Evolutionary conservation across 2,113 vertebrate species (phyloP), one percentile per base, ranked within the genome.

Genomic region (Myrmophylax atrothorax): DNA sequence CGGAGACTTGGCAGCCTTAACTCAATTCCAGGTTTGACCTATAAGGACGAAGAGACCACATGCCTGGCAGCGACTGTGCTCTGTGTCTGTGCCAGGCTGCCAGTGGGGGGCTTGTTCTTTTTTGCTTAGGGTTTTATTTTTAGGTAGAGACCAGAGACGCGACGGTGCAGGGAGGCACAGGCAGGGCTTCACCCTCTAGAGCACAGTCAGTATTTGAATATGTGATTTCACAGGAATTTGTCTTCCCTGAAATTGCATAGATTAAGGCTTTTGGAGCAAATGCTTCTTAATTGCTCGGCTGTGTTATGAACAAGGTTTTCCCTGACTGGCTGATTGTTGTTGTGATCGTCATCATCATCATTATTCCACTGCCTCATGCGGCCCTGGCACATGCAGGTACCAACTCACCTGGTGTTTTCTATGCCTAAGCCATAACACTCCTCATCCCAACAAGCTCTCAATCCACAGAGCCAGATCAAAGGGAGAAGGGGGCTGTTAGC

Each of bases 121-220:
- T 89, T 50, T 83, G 84, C 75, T 84, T 42, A 3, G 91, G 81
- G 89, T 82, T 94, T 95, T 96, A 95, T 97, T 97, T 97, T 95
- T 96, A 96, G 96, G 81, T 22, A 80, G 89, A 93, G 47, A 78
- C 37, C 55, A 46, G 81, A 80, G 92, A 84, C 5, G 1, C 0
- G 3, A 5, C 4, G 0, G 52, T 17, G 8, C 28, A 26, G 82
- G 72, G 82, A 82, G 70, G 23, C 7, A 5, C 67, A 47, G 78
- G 68, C 70, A 50, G 56, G 22, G 44, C 44, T 75, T 70, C 56
- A 56, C 49, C 50, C 85, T 63, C 52, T 12, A 24, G 18, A 84
- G 63, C 14, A 12, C 6, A 2, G 83, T 29, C 18, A 13, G 35
- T 7, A 9, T 29, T 15, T 55, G 31, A 52, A 68, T 63, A 16